phyloP scores from a whole-genome alignment of 2,888 invertebrate genomes.

The Eupithecia centaureata region DNA sequence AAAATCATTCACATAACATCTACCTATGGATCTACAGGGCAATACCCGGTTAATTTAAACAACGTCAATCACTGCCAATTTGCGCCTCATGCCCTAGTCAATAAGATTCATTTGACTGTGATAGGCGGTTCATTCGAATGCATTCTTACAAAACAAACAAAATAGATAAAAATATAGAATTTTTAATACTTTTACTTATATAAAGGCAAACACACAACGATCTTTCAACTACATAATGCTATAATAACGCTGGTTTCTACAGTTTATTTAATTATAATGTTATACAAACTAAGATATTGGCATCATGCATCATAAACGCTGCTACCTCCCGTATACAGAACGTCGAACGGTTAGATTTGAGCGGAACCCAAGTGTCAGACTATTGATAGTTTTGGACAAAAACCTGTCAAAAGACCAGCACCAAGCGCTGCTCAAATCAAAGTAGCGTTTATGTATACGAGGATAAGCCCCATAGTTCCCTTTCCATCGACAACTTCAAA shows the following conservation, averaged over 20 bases:
- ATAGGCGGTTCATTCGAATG: conserved; percentile 57
- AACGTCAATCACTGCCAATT: conserved; percentile 51
- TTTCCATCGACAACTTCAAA: conserved; percentile 2
- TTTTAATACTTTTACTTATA: conserved; percentile 55
- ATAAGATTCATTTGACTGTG: conserved; percentile 49
- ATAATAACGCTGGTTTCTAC: conserved; percentile 65
- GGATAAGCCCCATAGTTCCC: conserved; percentile 2
- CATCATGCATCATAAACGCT: conserved; percentile 34
- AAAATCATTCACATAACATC: conserved; percentile 75
- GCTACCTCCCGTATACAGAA: conserved; percentile 13
- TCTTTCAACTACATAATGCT: conserved; percentile 66
- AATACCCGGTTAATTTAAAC: conserved; percentile 50
- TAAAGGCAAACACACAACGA: conserved; percentile 71
- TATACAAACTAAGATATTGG: conserved; percentile 26
- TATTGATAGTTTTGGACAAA: neutral
- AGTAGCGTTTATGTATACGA: conserved; percentile 4
- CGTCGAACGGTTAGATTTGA: neutral
- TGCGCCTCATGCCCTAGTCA: conserved; percentile 42
- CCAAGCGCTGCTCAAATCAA: neutral
- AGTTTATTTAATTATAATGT: conserved; percentile 38
- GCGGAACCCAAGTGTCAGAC: neutral
- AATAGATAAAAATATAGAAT: conserved; percentile 51
- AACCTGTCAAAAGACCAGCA: neutral
- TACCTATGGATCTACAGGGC: conserved; percentile 75
- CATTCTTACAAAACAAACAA: conserved; percentile 55